Percentiles rank a stretch among this genome's conserved stretches.
These are phyloP conservation scores for Danaus plexippus DNA, from an alignment of 1,140 invertebrate species.

Conservation along the genomic window DNA sequence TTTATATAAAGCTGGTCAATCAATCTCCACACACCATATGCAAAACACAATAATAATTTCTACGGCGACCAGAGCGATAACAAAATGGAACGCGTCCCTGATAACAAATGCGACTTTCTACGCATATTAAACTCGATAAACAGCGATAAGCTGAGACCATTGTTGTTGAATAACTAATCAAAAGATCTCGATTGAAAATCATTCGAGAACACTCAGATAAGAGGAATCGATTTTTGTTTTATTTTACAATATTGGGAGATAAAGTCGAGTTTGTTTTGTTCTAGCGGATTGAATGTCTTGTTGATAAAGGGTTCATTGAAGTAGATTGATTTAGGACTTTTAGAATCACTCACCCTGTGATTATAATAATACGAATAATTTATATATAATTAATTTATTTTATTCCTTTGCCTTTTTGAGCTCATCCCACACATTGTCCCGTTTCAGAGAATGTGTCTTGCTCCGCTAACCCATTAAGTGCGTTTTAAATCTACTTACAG, in stretches of 20 bases:
- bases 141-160: conserved; percentile 50
- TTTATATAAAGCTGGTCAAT: conserved; percentile 1
- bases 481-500: conserved; percentile 41
- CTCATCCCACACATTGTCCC: too few species aligned
- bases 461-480: conserved; percentile 28
- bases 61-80: conserved; percentile 50
- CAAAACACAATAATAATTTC: conserved; percentile 59
- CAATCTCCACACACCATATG: conserved; percentile 59
- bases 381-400: too few species aligned
- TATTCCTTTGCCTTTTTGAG: too few species aligned
- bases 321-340: too few species aligned
- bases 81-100: conserved; percentile 52
- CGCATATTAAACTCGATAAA: conserved; percentile 68
- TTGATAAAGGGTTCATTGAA: too few species aligned
- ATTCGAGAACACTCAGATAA: conserved; percentile 30
- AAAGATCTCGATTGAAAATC: conserved; percentile 61
- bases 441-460: conserved; percentile 1
- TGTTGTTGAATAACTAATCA: conserved; percentile 61
- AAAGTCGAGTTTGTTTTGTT: conserved; percentile 3
- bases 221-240: conserved; percentile 15
- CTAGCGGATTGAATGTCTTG: too few species aligned
- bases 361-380: too few species aligned
- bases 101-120: conserved; percentile 61
- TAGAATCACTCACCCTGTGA: too few species aligned
- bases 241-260: too few species aligned